phyloP scores from a whole-genome alignment of 2,113 vertebrate species.

The Otus sunia region DNA sequence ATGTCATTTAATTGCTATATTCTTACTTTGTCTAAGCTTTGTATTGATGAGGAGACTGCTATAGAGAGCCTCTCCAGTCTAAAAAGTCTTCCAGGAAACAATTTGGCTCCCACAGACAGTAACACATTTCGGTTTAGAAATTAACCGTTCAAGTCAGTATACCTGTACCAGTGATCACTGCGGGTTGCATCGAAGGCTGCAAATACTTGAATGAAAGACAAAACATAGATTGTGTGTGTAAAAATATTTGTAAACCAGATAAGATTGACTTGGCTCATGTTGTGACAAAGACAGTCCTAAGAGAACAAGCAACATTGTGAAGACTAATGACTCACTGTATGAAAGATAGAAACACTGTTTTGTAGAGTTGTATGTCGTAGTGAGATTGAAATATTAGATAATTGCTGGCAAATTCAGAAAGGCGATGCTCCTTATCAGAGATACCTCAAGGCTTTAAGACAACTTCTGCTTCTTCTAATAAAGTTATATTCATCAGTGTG shows the following conservation, averaged over 20 bases:
- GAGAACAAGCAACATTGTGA: not conserved
- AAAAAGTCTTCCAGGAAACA: slow-evolving; percentile 35
- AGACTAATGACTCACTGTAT: not conserved
- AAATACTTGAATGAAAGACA: not conserved
- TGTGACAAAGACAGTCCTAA: not conserved
- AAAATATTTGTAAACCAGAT: not conserved
- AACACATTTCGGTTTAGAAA: not conserved
- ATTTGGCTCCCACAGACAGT: not conserved
- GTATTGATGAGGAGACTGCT: slow-evolving; percentile 22
- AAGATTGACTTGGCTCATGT: not conserved
- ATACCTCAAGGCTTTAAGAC: not conserved
- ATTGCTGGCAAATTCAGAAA: not conserved
- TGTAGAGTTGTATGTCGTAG: not conserved
- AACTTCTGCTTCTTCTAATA: not conserved
- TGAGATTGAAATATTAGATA: not conserved
- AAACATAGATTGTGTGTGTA: not conserved
- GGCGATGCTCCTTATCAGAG: not conserved
- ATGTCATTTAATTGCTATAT: slow-evolving; percentile 48
- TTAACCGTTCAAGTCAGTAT: not conserved
- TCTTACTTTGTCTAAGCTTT: not conserved
- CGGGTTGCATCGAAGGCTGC: not conserved
- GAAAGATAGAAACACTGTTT: not conserved
- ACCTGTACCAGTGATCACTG: not conserved
- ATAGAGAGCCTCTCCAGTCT: not conserved
- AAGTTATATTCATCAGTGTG: not conserved